phyloP scores from a whole-genome alignment of 2,888 invertebrate genomes.

The Oscheius sp. region DNA sequence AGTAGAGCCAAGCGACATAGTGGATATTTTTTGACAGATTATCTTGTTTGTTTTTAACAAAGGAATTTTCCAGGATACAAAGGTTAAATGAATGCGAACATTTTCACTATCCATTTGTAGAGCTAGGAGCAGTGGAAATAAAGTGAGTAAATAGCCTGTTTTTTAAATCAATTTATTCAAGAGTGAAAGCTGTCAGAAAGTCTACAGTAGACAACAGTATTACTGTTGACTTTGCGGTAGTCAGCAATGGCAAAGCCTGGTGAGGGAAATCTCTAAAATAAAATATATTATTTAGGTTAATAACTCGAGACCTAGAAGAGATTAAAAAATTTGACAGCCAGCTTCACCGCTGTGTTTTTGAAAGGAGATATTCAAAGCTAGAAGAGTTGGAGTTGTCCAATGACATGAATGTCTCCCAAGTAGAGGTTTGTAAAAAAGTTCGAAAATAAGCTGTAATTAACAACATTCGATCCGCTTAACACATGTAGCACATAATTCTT shows the following conservation, averaged over 20 bases:
- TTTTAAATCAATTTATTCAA: neutral
- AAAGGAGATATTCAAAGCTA: constrained; percentile 44
- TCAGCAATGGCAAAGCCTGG: constrained; percentile 40
- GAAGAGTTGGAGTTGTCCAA: constrained; percentile 39
- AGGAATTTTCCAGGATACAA: constrained; percentile 39
- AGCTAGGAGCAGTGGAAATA: constrained; percentile 79
- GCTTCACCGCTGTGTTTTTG: constrained; percentile 81
- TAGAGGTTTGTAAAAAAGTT: neutral
- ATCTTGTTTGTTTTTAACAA: neutral
- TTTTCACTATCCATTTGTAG: constrained; percentile 95
- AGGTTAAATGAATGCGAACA: constrained; percentile 92
- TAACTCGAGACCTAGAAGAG: constrained; percentile 17
- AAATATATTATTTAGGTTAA: constrained; percentile 7
- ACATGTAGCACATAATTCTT: neutral
- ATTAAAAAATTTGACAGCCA: constrained; percentile 71
- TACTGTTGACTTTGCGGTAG: constrained; percentile 18
- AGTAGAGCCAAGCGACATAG: constrained; percentile 6
- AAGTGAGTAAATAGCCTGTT: neutral
- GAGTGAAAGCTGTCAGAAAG: constrained; percentile 5
- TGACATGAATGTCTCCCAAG: neutral
- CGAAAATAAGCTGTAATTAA: constrained; percentile 5
- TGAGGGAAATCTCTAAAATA: neutral
- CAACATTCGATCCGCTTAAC: neutral
- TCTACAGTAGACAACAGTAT: neutral
- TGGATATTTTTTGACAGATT: constrained; percentile 4